Percentiles rank a stretch among this genome's conserved stretches.
Evolutionary conservation across 92 coral and sea anemone genomes (phyloP).

Genomic region (Epizoanthus illoricatus): DNA sequence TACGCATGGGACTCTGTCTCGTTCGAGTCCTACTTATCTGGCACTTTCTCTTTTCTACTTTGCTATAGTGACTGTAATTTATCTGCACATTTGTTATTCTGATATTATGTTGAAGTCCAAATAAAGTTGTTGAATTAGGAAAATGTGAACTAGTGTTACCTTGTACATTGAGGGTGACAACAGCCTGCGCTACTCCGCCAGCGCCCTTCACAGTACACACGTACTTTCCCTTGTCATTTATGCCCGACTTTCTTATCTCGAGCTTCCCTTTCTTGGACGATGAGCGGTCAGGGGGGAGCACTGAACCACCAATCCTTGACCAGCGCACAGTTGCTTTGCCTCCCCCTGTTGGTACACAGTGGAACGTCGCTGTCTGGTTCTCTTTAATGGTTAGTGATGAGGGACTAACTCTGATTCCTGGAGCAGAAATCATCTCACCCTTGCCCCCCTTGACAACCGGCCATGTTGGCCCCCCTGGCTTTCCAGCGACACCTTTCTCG

Average conservation of each 20-base stretch:
- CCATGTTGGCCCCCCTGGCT: slow-evolving; percentile 22
- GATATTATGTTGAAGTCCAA: too few species aligned
- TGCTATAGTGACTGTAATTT: not conserved
- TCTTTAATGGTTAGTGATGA: slow-evolving; percentile 12
- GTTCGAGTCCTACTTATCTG: too few species aligned
- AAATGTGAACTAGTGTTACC: not conserved
- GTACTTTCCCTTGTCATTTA: slow-evolving; percentile 24
- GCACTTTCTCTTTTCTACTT: too few species aligned
- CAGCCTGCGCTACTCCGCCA: slow-evolving; percentile 9
- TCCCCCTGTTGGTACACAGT: slow-evolving; percentile 20
- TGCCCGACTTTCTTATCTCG: slow-evolving; percentile 6
- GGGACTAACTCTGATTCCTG: slow-evolving; percentile 25
- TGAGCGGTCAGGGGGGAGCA: slow-evolving; percentile 18
- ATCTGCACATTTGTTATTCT: not conserved
- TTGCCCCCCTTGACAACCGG: slow-evolving; percentile 8
- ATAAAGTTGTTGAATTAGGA: too few species aligned
- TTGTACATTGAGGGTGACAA: slow-evolving; percentile 27
- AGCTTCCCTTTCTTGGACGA: slow-evolving; percentile 12
- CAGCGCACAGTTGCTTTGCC: slow-evolving; percentile 13
- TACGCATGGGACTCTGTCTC: too few species aligned
- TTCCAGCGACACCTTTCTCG: slow-evolving; percentile 13
- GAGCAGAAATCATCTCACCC: not conserved
- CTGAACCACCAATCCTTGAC: slow-evolving; percentile 4
- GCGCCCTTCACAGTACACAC: slow-evolving; percentile 16
- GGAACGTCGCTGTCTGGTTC: slow-evolving; percentile 29